Evolutionary conservation across 2,113 vertebrate species (phyloP), one percentile per base, ranked within the genome.

Genomic region (Cololabis saira): DNA sequence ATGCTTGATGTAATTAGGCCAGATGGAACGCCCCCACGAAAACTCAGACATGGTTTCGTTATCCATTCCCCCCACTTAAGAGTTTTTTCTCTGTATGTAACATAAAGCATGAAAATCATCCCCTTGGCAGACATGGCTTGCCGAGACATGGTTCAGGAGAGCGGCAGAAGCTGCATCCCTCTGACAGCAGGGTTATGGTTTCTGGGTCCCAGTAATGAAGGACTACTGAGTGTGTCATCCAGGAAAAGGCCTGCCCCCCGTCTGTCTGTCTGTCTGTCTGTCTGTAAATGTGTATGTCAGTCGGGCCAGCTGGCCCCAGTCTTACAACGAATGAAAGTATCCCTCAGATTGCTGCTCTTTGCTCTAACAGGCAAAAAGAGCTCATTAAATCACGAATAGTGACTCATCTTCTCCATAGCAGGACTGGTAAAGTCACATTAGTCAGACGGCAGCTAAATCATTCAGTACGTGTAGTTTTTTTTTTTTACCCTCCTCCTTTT

Each of bases 201-300:
- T 78, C 65, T 67, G 62, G 53, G 68, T 72, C 74, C 51, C 71
- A 40, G 76, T 90, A 90, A 88, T 92, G 87, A 89, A 84, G 84
- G 87, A 78, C 73, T 89, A 71, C 76, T n/a, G 76, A 78, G 71
- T 83, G 79, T 87, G 86, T 85, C 83, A 83, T 91, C 78, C 74
- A 84, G 66, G 77, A 81, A 87, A 74, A 70, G n/a, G 63, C 69
- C 74, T 77, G 74, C 69, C 78, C 76, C 73, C 65, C 54, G 74
- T 81, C 61, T 74, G 80, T 45, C 57, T 15, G 80, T 80, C 65
- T 80, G 81, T 43, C 48, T 19, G 81, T 84, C 63, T 84, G 83
- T 52, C 51, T 30, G 30, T 30, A 30, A 3, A 11, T 37, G 10
- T 37, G 33, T 37, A 7, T 37, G 33, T 37, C 33, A 37, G 37